Evolutionary conservation across 2,888 invertebrate species (phyloP), one percentile per base, ranked within the genome.

Genomic region (Hoplodrina ambigua): DNA sequence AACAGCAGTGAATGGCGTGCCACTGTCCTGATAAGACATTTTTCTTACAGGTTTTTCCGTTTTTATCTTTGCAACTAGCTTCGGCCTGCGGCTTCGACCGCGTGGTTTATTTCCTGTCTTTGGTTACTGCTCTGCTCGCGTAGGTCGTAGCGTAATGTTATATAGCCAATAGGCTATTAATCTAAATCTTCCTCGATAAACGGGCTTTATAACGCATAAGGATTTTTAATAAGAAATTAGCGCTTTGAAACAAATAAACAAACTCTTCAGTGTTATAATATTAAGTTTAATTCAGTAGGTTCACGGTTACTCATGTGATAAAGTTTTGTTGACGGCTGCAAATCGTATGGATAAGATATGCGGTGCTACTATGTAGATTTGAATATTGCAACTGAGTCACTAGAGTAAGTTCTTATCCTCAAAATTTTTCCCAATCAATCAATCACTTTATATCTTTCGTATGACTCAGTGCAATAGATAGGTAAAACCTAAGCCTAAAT

Each of bases 301-400:
- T 55, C 20, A 50, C 20, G 54, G 19, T 53, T 44, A 17, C 13
- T 25, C 37, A 44, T 64, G 17, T 74, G 71, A 56, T 75, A 75
- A 52, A 13, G 30, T 13, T 6, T 6, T 50, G n/a, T 46, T 52
- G 50, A 65, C 19, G 19, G 25, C 13, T 74, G 19, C 13, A 56
- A 71, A 71, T 56, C 44, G 7, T 56, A 46, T 37, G n/a, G 74
- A 65, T 74, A 44, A 74, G 66, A 71, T 57, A 71, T 17, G 10
- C 15, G 37, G 37, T 25, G 25, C 33, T 71, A 52, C 74, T 37
- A 37, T 56, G 19, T 20, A 56, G 55, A 73, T 73, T 55, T 44
- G 15, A 64, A 64, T 33, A 64, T 55, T 49, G 19, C 46, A 33
- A n/a, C 19, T 70, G 71, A 73, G 50, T 71, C 71, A 71, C n/a